Percentiles rank a stretch among this genome's conserved stretches.
Conservation (phyloP, 2,888 invertebrate genomes). For the Chaetogeoica ovagalla region DNA sequence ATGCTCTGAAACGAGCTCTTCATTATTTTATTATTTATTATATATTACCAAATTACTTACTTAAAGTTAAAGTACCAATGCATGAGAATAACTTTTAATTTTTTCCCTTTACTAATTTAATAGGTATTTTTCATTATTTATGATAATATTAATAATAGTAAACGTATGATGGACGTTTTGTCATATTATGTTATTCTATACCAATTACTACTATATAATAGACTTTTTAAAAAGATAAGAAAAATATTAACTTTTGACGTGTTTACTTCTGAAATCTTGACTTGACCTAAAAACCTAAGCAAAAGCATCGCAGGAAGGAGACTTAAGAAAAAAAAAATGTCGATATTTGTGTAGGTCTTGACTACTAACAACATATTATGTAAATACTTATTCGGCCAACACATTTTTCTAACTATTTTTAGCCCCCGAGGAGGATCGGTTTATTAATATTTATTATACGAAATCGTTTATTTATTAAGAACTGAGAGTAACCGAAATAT, state of each 20-base stretch:
- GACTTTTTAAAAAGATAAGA: neutral
- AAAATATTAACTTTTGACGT: too few species aligned
- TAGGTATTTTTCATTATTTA: too few species aligned
- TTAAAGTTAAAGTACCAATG: too few species aligned
- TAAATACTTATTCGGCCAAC: slow-evolving; percentile 1
- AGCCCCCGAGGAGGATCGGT: slow-evolving; percentile 6
- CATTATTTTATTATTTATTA: too few species aligned
- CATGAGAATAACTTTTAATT: neutral
- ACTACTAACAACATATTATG: neutral
- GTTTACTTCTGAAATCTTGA: neutral
- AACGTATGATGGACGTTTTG: neutral
- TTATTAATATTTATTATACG: slow-evolving; percentile 12
- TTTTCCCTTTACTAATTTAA: neutral
- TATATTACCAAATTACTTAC: too few species aligned
- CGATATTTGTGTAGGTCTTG: neutral
- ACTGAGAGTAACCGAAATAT: slow-evolving; percentile 6
- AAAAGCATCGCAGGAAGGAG: neutral
- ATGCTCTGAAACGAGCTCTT: too few species aligned
- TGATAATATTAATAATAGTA: neutral
- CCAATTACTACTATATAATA: neutral
- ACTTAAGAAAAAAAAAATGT: neutral
- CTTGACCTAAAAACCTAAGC: neutral
- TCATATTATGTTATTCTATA: neutral
- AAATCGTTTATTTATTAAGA: slow-evolving; percentile 6
- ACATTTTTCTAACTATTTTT: slow-evolving; percentile 3